These are phyloP conservation scores for Alentia gelatinosa DNA, from an alignment of 2,888 invertebrate species.

Conservation along the genomic window DNA sequence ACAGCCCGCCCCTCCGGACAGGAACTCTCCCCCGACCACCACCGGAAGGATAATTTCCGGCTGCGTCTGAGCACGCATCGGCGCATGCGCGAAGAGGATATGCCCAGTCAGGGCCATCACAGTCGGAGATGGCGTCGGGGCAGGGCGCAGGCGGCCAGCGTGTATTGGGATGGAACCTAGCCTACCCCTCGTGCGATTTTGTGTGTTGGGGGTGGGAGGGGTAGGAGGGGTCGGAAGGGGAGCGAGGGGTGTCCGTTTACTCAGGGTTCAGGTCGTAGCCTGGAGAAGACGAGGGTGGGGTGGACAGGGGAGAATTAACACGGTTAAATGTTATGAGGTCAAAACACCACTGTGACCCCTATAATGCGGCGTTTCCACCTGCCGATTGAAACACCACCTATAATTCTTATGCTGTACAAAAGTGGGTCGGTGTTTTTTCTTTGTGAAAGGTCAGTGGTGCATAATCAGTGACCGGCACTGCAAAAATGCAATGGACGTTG, in stretches of 20 bases:
- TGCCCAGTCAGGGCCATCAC: conserved; percentile 30
- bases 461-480: no score
- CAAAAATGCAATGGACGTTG: no score
- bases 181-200: neutral
- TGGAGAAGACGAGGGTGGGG: neutral
- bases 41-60: conserved; percentile 49
- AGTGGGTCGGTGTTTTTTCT: no score
- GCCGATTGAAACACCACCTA: no score
- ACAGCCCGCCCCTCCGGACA: neutral
- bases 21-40: neutral
- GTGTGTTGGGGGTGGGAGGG: no score
- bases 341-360: no score
- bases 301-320: no score
- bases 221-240: neutral
- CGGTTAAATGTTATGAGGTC: neutral
- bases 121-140: conserved; percentile 1
- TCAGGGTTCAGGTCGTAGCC: neutral
- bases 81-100: conserved; percentile 38
- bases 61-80: conserved; percentile 36
- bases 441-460: no score
- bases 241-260: neutral
- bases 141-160: neutral
- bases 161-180: neutral
- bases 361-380: no score
- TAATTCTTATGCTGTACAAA: no score